Base-by-base conservation (phyloP, 2,888 invertebrate species). In the Ametastegia equiseti region DNA sequence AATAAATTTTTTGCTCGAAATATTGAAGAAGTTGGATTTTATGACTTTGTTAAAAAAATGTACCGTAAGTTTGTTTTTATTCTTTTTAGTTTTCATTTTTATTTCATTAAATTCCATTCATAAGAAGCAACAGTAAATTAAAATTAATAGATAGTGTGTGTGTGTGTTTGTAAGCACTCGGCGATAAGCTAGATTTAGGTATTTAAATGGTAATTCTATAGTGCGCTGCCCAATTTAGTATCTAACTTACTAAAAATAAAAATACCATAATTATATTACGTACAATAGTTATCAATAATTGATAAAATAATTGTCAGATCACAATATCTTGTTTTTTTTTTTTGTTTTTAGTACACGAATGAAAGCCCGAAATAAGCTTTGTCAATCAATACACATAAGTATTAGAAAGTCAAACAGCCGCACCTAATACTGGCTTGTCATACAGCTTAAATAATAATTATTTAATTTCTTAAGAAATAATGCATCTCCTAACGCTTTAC, bases 61-160 rank as follows among this genome's bases (percentile, higher is more conserved):
- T 65, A n/a, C n/a, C 36, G 23, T 65, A 7, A 71, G n/a, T 45
- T 30, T 1, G 36, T 13, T 5, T 0, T 33, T 5, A 4, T 15
- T 36, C 33, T 50, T 36, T 54, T 75, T 7, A 33, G 6, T 60
- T 39, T n/a, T 60, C 0, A 30, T 42, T 42, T 78, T 60, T 42
- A 60, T 42, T 60, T 45, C 27, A 42, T 54, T 78, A 63, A 78
- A 60, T 57, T 42, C 45, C 45, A 78, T 63, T 60, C 7, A 78
- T 78, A 78, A 78, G 42, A 60, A 78, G 78, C 78, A 78, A 78
- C 78, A 60, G 60, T 78, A 78, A 57, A 78, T 45, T 75, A 75
- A 54, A 36, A 54, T 36, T 36, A 75, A 36, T 75, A n/a, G 33
- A 23, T 39, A 54, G 30, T 75, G 33, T 67, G 27, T 13, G 5